Evolutionary conservation across 2,797 vertebrate species (phyloP).

Genomic region (Gambelia wislizenii): DNA sequence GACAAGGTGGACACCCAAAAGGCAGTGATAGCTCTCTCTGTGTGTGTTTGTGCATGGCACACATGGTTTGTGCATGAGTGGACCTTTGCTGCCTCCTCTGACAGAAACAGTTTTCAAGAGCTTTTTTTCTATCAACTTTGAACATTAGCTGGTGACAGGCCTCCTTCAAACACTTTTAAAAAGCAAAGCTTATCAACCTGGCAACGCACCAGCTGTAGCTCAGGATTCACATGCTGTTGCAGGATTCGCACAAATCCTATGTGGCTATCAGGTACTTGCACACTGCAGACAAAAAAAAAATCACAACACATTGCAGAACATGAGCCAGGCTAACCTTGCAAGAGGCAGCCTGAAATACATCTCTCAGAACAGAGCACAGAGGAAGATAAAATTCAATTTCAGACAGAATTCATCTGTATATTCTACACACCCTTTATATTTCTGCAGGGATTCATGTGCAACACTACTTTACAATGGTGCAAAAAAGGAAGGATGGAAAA

Average conservation of each 20-base stretch:
- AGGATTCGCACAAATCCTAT: constrained; percentile 55
- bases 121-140: not conserved
- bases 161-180: constrained; percentile 47
- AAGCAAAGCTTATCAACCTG: not conserved
- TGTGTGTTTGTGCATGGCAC: not conserved
- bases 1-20: not conserved
- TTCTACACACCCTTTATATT: not conserved
- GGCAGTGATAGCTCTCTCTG: not conserved
- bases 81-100: not conserved
- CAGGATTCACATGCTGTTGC: constrained; percentile 47
- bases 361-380: not conserved
- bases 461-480: not conserved
- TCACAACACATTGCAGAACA: not conserved
- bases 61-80: no score
- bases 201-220: constrained; percentile 65
- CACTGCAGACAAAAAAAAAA: constrained; percentile 48
- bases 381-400: not conserved
- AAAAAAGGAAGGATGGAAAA: not conserved
- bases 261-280: constrained; percentile 18
- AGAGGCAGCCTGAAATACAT: not conserved
- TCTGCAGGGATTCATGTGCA: not conserved
- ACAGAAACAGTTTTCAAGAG: not conserved
- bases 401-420: not conserved
- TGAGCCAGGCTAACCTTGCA: fast-evolving
- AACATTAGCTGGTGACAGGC: constrained; percentile 37